These are phyloP conservation scores for Capromys pilorides DNA, from an alignment of 2,797 vertebrate species.

Conservation along the genomic window DNA sequence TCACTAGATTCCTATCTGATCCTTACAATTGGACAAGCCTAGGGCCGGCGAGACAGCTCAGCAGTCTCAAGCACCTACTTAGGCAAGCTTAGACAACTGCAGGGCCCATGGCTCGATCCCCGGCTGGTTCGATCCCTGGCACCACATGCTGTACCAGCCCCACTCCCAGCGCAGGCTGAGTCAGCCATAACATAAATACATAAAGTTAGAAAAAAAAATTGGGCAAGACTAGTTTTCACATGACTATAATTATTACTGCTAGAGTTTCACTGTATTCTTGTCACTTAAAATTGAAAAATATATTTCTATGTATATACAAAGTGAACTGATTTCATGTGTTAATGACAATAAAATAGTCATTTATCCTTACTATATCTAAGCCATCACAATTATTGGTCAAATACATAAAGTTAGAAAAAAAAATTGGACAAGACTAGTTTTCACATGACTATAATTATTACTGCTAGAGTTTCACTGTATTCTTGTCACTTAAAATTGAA, in stretches of 20 bases:
- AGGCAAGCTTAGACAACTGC: too few species aligned
- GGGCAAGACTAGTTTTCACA: conserved; percentile 5
- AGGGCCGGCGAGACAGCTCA: not conserved
- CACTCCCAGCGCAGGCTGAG: too few species aligned
- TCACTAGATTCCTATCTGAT: conserved; percentile 1
- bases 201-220: not conserved
- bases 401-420: too few species aligned
- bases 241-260: not conserved
- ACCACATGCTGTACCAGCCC: not conserved
- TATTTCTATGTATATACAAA: not conserved
- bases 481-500: conserved; percentile 42
- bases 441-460: not conserved
- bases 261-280: not conserved
- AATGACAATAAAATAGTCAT: conserved; percentile 6
- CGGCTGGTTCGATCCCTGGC: too few species aligned
- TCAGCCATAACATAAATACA: too few species aligned
- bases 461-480: not conserved
- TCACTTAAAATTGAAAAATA: conserved; percentile 37
- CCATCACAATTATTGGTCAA: not conserved
- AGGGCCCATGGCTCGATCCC: too few species aligned
- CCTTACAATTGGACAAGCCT: not conserved
- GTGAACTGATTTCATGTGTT: conserved; percentile 25
- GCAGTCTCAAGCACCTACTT: too few species aligned
- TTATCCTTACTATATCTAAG: conserved; percentile 11
- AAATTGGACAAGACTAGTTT: conserved; percentile 16